A percentile compares a stretch with the other conserved stretches of the same genome.
Conservation (phyloP, 2,797 vertebrate species). For the Leptoclinus maculatus region DNA sequence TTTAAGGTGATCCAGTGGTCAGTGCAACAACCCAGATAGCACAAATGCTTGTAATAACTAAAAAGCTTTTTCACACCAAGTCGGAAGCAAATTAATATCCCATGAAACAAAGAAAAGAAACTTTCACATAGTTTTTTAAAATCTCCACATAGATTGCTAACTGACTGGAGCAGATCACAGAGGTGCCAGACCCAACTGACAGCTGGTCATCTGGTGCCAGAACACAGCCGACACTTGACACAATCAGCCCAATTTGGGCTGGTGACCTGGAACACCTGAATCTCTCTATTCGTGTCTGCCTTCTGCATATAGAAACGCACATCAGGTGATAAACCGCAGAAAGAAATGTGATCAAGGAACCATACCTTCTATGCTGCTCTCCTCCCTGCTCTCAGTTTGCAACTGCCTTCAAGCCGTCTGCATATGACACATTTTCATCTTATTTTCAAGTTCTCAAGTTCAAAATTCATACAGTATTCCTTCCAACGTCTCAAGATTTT, state of each 20-base stretch:
- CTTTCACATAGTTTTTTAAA: not conserved
- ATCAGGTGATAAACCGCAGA: conserved; percentile 15
- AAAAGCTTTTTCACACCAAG: not conserved
- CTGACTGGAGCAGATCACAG: conserved; percentile 41
- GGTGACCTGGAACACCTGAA: conserved; percentile 32
- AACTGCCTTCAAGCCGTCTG: conserved; percentile 35
- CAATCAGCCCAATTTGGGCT: conserved; percentile 37
- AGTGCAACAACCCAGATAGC: not conserved
- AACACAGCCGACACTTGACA: conserved; percentile 38
- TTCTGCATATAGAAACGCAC: conserved; percentile 16
- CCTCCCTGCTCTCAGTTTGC: conserved; percentile 20
- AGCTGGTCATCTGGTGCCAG: conserved; percentile 46
- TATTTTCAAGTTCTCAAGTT: conserved; percentile 27
- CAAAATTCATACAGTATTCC: conserved; percentile 23
- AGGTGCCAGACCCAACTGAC: conserved; percentile 46
- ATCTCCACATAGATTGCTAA: conserved; percentile 14
- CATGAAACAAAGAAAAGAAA: conserved; percentile 23
- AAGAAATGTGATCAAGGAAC: conserved; percentile 16
- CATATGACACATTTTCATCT: conserved; percentile 40
- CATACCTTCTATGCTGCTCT: not conserved
- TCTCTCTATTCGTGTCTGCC: conserved; percentile 25
- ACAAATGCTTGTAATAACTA: not conserved
- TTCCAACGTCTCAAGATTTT: conserved; percentile 27
- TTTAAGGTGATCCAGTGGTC: not conserved
- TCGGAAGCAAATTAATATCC: conserved; percentile 11